Conservation (phyloP, 2,113 vertebrate genomes). For the Paradoxurus hermaphroditus region DNA sequence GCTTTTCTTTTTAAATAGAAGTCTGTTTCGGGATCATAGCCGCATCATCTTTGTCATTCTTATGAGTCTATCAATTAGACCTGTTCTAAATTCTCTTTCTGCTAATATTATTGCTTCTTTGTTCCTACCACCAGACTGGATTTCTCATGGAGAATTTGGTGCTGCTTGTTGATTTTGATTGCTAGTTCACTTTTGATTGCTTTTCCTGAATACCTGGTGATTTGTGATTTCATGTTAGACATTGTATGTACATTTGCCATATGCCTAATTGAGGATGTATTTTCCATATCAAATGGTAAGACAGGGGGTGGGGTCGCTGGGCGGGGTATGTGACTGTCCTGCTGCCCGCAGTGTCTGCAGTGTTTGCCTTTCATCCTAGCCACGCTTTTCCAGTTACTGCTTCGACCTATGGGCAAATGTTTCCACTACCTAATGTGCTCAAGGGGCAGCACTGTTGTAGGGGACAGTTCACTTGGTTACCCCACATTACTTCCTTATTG, state of each 20-base stretch:
- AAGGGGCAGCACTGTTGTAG: neutral
- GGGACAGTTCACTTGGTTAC: neutral
- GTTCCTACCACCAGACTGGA: neutral
- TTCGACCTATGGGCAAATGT: neutral
- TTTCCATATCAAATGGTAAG: neutral
- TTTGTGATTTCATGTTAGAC: neutral
- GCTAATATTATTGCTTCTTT: neutral
- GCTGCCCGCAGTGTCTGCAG: neutral
- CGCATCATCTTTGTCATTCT: neutral
- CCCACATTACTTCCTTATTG: neutral
- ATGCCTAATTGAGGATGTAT: neutral
- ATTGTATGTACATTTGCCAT: neutral
- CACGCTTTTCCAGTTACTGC: too few species aligned
- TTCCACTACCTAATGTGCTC: neutral
- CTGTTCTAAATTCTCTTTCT: neutral
- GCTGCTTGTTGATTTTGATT: neutral
- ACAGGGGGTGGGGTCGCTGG: too few species aligned
- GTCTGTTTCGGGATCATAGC: neutral
- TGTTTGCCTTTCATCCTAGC: neutral
- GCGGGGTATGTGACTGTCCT: rapidly evolving
- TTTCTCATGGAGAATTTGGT: neutral
- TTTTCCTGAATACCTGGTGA: neutral
- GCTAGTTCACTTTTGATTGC: neutral
- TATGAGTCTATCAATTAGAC: neutral
- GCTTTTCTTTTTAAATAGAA: neutral